phyloP scores from a whole-genome alignment of 2,888 invertebrate genomes.

The Biston stratarius region DNA sequence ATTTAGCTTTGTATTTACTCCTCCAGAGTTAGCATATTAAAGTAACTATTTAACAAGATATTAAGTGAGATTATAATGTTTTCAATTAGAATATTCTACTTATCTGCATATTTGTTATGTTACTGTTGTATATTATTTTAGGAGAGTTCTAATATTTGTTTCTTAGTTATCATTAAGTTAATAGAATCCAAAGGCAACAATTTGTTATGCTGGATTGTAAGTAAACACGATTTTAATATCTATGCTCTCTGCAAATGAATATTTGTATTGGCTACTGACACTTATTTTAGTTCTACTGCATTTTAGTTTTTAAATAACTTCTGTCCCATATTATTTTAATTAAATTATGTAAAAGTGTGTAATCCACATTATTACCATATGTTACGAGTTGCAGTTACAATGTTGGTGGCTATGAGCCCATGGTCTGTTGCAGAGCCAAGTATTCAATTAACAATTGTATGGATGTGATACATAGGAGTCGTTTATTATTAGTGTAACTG shows the following conservation, averaged over 20 bases:
- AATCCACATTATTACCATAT: slow-evolving; percentile 5
- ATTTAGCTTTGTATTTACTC: slow-evolving; percentile 61
- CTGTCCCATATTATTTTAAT: not conserved
- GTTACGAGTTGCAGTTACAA: slow-evolving; percentile 31
- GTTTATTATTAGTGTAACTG: slow-evolving; percentile 70
- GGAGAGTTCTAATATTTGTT: slow-evolving; percentile 84
- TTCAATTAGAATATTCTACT: slow-evolving; percentile 58
- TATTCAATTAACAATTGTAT: slow-evolving; percentile 61
- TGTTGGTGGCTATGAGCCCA: slow-evolving; percentile 49
- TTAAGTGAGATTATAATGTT: slow-evolving; percentile 84
- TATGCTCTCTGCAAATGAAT: slow-evolving; percentile 48
- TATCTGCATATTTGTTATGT: slow-evolving; percentile 79
- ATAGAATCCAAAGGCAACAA: slow-evolving; percentile 69
- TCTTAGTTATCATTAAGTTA: slow-evolving; percentile 68
- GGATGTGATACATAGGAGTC: slow-evolving; percentile 76
- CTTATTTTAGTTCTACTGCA: slow-evolving; percentile 10
- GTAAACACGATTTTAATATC: slow-evolving; percentile 22
- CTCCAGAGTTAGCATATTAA: slow-evolving; percentile 68
- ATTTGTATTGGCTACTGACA: slow-evolving; percentile 27
- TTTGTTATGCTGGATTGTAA: slow-evolving; percentile 50
- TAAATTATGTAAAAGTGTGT: slow-evolving; percentile 14
- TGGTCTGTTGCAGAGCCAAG: slow-evolving; percentile 67
- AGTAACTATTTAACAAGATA: slow-evolving; percentile 74
- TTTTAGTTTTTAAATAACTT: slow-evolving; percentile 6
- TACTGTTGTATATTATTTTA: slow-evolving; percentile 82